These are phyloP conservation scores for Drosophila grimshawi DNA, from an alignment of 1,140 invertebrate species.

Conservation along the genomic window DNA sequence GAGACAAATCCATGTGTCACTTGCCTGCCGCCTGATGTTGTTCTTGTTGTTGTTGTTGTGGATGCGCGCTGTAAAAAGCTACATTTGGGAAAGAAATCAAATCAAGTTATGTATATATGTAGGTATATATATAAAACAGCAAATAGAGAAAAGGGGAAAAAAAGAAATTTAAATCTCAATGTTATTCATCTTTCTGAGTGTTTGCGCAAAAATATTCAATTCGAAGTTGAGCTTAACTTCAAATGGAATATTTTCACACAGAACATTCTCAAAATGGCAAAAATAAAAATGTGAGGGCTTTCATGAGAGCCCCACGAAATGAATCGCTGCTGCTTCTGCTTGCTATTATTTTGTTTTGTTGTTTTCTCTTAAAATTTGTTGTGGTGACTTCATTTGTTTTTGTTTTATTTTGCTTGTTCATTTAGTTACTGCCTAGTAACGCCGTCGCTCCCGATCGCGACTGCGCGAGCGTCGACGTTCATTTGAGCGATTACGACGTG, in stretches of 20 bases:
- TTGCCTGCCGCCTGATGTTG: conserved; percentile 43
- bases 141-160: conserved; percentile 45
- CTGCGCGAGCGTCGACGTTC: conserved; percentile 77
- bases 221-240: conserved; percentile 54
- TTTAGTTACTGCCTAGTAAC: conserved; percentile 74
- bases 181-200: conserved; percentile 35
- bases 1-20: conserved; percentile 44
- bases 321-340: conserved; percentile 42
- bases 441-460: conserved; percentile 76
- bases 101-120: conserved; percentile 74
- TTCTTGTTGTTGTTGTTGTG: conserved; percentile 29
- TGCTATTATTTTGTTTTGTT: conserved; percentile 36
- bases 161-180: conserved; percentile 50
- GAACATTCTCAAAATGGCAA: conserved; percentile 37
- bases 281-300: conserved; percentile 27
- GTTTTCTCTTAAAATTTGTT: conserved; percentile 47
- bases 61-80: conserved; percentile 69
- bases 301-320: conserved; percentile 35
- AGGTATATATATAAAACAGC: conserved; percentile 63
- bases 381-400: conserved; percentile 47
- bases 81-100: conserved; percentile 82
- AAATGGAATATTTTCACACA: conserved; percentile 64
- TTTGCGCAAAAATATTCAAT: conserved; percentile 62
- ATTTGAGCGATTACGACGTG: conserved; percentile 73
- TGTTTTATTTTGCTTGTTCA: conserved; percentile 56